phyloP scores from a whole-genome alignment of 2,113 vertebrate genomes.

The Pseudolaguvia tuberculata region DNA sequence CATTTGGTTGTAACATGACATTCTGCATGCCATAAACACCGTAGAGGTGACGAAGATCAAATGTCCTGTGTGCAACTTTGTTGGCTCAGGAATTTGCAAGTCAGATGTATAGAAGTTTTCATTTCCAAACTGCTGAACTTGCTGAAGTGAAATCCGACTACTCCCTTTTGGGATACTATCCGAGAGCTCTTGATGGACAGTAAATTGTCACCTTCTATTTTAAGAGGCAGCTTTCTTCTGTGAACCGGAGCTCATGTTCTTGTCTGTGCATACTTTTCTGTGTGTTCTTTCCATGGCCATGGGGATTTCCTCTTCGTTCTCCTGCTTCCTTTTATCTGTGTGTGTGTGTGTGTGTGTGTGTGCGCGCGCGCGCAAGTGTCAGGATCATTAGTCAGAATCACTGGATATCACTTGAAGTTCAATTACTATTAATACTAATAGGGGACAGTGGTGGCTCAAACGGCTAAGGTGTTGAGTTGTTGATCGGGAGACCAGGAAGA shows the following conservation, averaged over 20 bases:
- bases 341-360: not conserved
- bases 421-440: too few species aligned
- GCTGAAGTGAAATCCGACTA: conserved; percentile 4
- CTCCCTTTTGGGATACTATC: not conserved
- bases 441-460: too few species aligned
- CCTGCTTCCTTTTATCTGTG: not conserved
- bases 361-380: too few species aligned
- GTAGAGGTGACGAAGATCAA: not conserved
- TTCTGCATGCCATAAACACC: conserved; percentile 26
- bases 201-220: conserved; percentile 20
- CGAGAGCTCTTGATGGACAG: not conserved
- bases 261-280: not conserved
- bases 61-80: conserved; percentile 25
- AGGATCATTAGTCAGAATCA: too few species aligned
- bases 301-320: not conserved
- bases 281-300: not conserved
- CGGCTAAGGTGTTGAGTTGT: too few species aligned
- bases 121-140: not conserved
- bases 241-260: not conserved
- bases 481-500: too few species aligned
- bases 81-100: conserved; percentile 2
- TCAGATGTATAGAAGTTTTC: conserved; percentile 22
- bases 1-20: conserved; percentile 5
- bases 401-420: too few species aligned
- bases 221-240: not conserved